phyloP scores from a whole-genome alignment of 2,113 vertebrate genomes.

The Pachyramphus minor region DNA sequence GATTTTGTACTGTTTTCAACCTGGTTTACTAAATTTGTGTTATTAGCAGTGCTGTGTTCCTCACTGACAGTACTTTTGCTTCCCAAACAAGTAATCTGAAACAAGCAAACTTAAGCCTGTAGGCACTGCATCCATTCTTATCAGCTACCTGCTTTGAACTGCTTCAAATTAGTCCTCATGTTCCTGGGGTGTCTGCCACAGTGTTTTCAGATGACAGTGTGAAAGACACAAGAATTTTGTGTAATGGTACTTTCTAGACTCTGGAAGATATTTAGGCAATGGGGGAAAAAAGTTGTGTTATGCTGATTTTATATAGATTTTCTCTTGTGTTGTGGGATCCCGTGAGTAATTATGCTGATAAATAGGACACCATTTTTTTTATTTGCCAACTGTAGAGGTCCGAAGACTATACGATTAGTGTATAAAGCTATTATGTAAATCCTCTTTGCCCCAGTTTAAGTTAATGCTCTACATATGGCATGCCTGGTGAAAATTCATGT shows the following conservation, averaged over 20 bases:
- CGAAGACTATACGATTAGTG: neutral
- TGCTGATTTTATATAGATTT: neutral
- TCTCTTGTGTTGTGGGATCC: neutral
- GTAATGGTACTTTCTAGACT: neutral
- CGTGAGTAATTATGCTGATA: slow-evolving; percentile 41
- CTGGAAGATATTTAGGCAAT: neutral
- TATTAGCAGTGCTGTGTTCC: neutral
- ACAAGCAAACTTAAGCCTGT: neutral
- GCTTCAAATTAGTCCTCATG: neutral
- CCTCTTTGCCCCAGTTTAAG: slow-evolving; percentile 49
- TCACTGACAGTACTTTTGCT: neutral
- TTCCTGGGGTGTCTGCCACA: neutral
- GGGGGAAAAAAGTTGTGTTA: neutral
- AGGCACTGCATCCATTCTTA: neutral
- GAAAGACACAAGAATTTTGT: neutral
- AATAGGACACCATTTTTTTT: slow-evolving; percentile 25
- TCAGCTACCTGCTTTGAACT: neutral
- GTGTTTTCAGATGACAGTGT: neutral
- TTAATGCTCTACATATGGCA: slow-evolving; percentile 55
- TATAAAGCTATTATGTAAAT: slow-evolving; percentile 59
- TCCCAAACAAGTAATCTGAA: neutral
- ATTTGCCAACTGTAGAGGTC: slow-evolving; percentile 18
- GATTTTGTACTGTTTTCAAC: neutral
- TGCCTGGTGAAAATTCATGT: neutral
- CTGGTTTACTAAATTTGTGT: neutral